Evolutionary conservation across 2,888 invertebrate genomes (phyloP), one percentile per base, ranked within the genome.

Genomic region (Eretmocerus hayati): DNA sequence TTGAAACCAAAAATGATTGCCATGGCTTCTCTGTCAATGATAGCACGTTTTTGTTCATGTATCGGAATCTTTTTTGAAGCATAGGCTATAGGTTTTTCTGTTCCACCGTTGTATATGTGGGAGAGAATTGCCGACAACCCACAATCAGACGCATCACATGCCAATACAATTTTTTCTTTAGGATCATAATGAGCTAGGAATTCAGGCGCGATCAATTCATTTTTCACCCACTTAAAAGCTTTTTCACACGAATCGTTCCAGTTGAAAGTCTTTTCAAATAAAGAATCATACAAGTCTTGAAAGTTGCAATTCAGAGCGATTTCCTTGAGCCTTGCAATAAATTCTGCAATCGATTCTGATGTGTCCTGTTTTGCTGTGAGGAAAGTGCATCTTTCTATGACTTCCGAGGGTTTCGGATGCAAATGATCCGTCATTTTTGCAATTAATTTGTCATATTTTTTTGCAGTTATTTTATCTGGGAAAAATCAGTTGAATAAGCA

Each of bases 11-110:
- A 43, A 2, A 35, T 23, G 2, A 43, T 35, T 11, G 43, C 31
- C 35, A 53, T 42, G 5, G 53, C 58, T 32, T 57, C 58, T 23
- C 50, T 50, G 22, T 58, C 58, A 8, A 58, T 36, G 13, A 46
- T 53, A n/a, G 50, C 19, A 15, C 55, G 53, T 20, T 49, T 51
- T 15, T 41, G 30, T 37, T 56, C 52, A 21, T 44, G 26, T 23
- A 31, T 20, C 21, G 46, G 31, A 16, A 56, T 32, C 20, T 23
- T 56, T 35, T 46, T 37, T 8, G 53, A 55, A 13, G 46, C 49
- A 35, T 42, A 57, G 5, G 49, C 50, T 16, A 57, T 56, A 1
- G 54, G 52, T 16, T 26, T 46, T 43, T 58, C 54, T 26, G 42
- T 42, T n/a, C 44, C 38, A 18, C 50, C 45, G 23, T 38, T 31